These are phyloP conservation scores for Leptopilina drosophilae DNA, from an alignment of 2,888 invertebrate genomes.

Conservation along the genomic window DNA sequence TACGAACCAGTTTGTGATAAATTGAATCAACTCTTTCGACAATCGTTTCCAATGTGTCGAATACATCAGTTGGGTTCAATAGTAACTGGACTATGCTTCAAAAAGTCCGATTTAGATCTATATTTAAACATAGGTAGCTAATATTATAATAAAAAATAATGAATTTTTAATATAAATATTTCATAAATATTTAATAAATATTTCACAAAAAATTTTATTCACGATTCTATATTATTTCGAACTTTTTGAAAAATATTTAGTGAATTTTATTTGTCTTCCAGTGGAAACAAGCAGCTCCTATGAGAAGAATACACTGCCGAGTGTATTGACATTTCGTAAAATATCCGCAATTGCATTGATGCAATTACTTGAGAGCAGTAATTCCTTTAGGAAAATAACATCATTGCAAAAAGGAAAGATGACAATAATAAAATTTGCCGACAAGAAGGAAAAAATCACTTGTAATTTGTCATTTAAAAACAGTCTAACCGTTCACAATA, in stretches of 20 bases:
- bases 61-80: slow-evolving; percentile 86
- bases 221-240: too few relatives aligned
- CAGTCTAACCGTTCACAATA: slow-evolving; percentile 84
- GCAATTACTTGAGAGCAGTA: slow-evolving; percentile 74
- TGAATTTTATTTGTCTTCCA: slow-evolving; percentile 34
- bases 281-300: slow-evolving; percentile 58
- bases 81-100: slow-evolving; percentile 84
- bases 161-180: too few relatives aligned
- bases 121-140: slow-evolving; percentile 79
- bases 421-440: slow-evolving; percentile 87
- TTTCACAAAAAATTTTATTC: too few relatives aligned
- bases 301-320: slow-evolving; percentile 57
- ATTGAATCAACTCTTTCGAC: slow-evolving; percentile 61
- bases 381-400: slow-evolving; percentile 79
- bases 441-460: slow-evolving; percentile 80
- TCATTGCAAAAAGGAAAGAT: slow-evolving; percentile 85
- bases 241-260: too few relatives aligned
- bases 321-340: slow-evolving; percentile 52
- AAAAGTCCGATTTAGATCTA: slow-evolving; percentile 86
- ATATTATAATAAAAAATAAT: too few relatives aligned
- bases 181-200: too few relatives aligned
- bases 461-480: slow-evolving; percentile 88
- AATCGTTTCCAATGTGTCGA: slow-evolving; percentile 67
- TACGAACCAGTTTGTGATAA: slow-evolving; percentile 63
- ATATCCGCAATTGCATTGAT: slow-evolving; percentile 75